phyloP scores from a whole-genome alignment of 1,140 invertebrate genomes.

The Sarcophaga peregrina region DNA sequence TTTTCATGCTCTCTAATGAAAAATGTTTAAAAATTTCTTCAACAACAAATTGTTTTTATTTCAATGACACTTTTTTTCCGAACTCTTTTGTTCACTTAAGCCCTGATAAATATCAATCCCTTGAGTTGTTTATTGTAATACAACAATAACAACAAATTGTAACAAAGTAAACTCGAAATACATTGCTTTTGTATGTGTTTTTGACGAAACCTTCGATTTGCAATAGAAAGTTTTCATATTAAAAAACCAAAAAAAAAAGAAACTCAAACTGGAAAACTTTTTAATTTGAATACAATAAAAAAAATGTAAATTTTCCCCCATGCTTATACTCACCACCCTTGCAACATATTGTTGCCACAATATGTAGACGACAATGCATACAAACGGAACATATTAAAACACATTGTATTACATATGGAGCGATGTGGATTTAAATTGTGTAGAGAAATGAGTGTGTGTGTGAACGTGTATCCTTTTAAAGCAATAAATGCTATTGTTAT shows the following conservation, averaged over 20 bases:
- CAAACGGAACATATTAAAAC: background rate
- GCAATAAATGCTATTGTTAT: background rate
- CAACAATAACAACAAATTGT: background rate
- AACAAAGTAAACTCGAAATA: no score
- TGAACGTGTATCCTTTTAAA: background rate
- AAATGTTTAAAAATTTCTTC: no score
- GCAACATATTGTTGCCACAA: background rate
- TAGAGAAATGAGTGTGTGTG: no score
- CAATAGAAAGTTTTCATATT: slow-evolving; percentile 11
- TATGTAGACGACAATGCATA: background rate
- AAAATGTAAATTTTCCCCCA: background rate
- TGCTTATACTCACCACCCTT: no score
- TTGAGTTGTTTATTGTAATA: no score
- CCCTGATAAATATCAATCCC: no score
- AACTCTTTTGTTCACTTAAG: no score
- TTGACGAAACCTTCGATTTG: background rate
- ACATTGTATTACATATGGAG: no score
- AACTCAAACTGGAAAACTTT: background rate
- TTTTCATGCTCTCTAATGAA: no score
- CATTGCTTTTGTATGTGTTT: background rate
- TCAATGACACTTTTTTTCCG: no score
- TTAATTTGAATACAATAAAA: slow-evolving; percentile 17
- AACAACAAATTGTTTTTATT: no score
- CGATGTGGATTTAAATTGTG: no score
- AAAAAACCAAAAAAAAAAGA: background rate